Conservation (phyloP, 2,113 vertebrate species). For the Tricholaema leucomelas region DNA sequence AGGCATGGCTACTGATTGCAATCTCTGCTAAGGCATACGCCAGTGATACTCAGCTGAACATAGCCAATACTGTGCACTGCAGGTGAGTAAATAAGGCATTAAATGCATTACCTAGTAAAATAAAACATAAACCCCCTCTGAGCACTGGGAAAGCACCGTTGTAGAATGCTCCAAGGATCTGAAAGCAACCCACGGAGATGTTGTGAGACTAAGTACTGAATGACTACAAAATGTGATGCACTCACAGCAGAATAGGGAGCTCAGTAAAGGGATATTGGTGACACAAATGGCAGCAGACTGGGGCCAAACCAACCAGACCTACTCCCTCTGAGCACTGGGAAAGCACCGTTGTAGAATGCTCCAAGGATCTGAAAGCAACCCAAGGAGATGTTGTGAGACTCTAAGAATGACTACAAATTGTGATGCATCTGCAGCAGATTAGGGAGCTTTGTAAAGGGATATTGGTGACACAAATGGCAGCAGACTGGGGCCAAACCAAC, state of each 20-base stretch:
- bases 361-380: constrained; percentile 37
- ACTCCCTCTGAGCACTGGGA: constrained; percentile 62
- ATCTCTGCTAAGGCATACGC: constrained; percentile 73
- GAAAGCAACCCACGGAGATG: constrained; percentile 12
- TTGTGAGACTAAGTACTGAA: constrained; percentile 54
- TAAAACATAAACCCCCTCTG: constrained; percentile 64
- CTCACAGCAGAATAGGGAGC: not conserved
- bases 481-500: not conserved
- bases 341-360: constrained; percentile 53
- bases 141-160: constrained; percentile 58
- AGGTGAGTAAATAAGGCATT: constrained; percentile 71
- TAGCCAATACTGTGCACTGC: constrained; percentile 68
- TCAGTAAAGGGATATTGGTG: not conserved
- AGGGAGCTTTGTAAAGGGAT: not conserved
- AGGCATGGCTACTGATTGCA: constrained; percentile 73
- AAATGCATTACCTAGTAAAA: constrained; percentile 68
- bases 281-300: constrained; percentile 2
- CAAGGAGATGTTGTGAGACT: constrained; percentile 19
- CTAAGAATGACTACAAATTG: constrained; percentile 42
- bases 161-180: constrained; percentile 46
- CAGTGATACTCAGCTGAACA: constrained; percentile 66
- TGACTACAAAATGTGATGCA: constrained; percentile 20
- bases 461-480: not conserved
- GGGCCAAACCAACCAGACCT: not conserved
- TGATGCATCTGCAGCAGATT: not conserved